Base-by-base conservation (phyloP, 2,113 vertebrate species). In the Tetrao urogallus region DNA sequence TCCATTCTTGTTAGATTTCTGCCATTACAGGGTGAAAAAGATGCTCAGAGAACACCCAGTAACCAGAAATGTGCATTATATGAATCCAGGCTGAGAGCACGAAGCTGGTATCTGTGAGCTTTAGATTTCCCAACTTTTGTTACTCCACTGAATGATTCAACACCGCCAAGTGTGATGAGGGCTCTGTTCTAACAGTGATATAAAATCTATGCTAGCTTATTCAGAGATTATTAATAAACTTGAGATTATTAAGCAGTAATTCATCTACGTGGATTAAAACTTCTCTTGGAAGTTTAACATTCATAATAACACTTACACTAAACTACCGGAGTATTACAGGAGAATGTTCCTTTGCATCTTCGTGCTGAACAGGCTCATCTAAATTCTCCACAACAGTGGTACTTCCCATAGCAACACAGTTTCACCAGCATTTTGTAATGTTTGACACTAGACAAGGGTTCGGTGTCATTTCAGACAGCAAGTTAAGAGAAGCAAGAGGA, bases 221-320 rank as follows among this genome's bases (percentile, higher is more conserved):
- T 84, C 43, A 84, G 47, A 72, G 57, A 83, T 25, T 18, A 56
- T 32, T 56, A 30, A 56, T 30, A 30, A 30, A 30, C 5, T 22
- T 77, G 67, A 88, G 34, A 76, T 56, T 82, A 83, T 71, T 71
- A 65, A 90, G 38, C 9, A 84, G 11, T 64, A 84, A 92, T 76
- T 89, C 38, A 90, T 66, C 30, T 18, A 30, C 11, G 28, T 56
- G 54, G 54, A 56, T 56, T 28, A 56, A 56, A 56, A 56, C 28
- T 56, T 56, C 15, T 8, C 27, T 30, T 32, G 28, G 28, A 56
- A 56, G 12, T 25, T 66, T 38, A 91, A 79, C 12, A 67, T 11
- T n/a, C 42, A 74, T 38, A 56, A 82, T 47, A 82, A 57, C 32
- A 38, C 28, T 69, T 60, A 27, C 67, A 66, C 21, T 61, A n/a